These are phyloP conservation scores for Agrotis ipsilon DNA, from an alignment of 2,888 invertebrate species.

Conservation along the genomic window DNA sequence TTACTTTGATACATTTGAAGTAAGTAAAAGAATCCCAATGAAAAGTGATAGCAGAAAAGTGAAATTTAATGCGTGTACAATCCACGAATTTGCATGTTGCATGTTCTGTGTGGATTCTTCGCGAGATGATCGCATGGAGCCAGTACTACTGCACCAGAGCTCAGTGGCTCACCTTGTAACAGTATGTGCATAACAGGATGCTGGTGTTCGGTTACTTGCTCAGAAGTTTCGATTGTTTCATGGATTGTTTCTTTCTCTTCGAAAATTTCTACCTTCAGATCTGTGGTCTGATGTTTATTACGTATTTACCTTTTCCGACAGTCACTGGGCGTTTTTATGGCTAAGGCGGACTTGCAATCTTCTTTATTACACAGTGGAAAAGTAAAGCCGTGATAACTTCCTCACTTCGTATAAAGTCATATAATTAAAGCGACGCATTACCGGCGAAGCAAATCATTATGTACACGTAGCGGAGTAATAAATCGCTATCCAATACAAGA, in stretches of 20 bases:
- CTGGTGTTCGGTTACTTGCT: constrained; percentile 23
- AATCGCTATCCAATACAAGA: constrained; percentile 15
- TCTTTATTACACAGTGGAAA: not conserved
- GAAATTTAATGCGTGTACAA: constrained; percentile 33
- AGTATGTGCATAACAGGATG: constrained; percentile 41
- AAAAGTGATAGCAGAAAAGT: constrained; percentile 44
- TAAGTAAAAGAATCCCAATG: constrained; percentile 5
- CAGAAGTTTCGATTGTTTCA: constrained; percentile 22
- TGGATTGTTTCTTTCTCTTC: constrained; percentile 3
- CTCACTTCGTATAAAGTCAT: not conserved
- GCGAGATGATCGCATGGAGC: constrained; percentile 20
- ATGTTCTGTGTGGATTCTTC: constrained; percentile 28
- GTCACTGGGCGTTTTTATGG: not conserved
- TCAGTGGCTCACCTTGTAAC: constrained; percentile 37
- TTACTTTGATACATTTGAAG: not conserved
- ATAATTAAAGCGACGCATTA: not conserved
- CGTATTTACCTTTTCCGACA: not conserved
- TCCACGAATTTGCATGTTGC: constrained; percentile 50
- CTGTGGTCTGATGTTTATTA: not conserved
- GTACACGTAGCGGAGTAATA: constrained; percentile 14
- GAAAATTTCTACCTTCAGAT: not conserved
- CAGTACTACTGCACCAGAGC: not conserved
- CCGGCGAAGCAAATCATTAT: constrained; percentile 6
- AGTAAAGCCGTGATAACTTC: too few relatives aligned
- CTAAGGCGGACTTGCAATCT: not conserved